Conservation (phyloP, 2,797 vertebrate species). For the Psittacula derbiana region DNA sequence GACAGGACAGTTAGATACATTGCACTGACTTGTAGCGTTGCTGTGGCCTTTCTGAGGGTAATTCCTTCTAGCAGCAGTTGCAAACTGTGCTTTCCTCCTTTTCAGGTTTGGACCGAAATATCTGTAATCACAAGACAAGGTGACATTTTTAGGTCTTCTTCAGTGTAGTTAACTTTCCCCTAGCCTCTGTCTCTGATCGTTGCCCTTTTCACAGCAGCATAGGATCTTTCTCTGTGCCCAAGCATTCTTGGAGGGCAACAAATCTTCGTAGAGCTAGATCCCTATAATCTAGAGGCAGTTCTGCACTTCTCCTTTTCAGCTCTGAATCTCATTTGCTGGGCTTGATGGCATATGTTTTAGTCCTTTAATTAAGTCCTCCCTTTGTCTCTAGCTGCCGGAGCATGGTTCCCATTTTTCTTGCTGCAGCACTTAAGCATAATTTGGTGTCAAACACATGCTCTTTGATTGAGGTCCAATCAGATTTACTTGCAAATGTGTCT, state of each 20-base stretch:
- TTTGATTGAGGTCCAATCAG: constrained; percentile 53
- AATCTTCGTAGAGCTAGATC: neutral
- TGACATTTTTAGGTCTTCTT: constrained; percentile 35
- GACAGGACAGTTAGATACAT: neutral
- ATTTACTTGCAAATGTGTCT: constrained; percentile 72
- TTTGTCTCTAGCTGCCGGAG: constrained; percentile 60
- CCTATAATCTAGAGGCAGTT: neutral
- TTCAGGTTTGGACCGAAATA: neutral
- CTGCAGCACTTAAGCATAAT: constrained; percentile 50
- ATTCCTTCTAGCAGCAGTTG: neutral
- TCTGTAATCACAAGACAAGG: neutral
- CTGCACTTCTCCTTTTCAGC: neutral
- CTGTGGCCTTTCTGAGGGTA: neutral
- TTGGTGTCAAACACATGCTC: constrained; percentile 66
- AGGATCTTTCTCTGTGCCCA: neutral
- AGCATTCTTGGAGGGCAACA: neutral
- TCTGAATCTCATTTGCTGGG: constrained; percentile 29
- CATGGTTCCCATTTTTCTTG: constrained; percentile 65
- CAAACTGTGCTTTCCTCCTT: neutral
- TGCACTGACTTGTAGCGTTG: neutral
- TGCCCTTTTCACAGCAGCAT: neutral
- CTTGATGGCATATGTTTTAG: constrained; percentile 21
- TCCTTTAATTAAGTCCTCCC: constrained; percentile 71
- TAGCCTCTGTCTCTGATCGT: neutral
- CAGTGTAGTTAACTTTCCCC: neutral